A percentile compares a stretch with the other conserved stretches of the same genome.
These are phyloP conservation scores for Syrmaticus mikado DNA, from an alignment of 2,113 vertebrate genomes.

Conservation along the genomic window DNA sequence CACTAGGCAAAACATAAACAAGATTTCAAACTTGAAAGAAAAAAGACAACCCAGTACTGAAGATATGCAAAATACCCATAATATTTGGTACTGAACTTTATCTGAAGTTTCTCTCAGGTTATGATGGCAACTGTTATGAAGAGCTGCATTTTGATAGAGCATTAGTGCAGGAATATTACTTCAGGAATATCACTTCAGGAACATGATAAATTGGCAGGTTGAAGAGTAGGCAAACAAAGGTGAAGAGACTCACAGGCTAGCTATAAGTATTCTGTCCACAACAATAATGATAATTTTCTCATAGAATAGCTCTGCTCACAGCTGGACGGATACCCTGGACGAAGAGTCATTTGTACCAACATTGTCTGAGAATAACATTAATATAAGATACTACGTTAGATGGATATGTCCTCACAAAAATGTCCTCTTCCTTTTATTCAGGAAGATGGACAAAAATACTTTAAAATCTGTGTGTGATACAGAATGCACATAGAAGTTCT, in stretches of 20 bases:
- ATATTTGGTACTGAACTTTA: background rate
- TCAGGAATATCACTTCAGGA: background rate
- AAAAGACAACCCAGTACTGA: background rate
- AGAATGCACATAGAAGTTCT: background rate
- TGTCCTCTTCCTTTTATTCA: background rate
- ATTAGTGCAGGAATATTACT: conserved; percentile 14
- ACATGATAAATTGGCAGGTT: background rate
- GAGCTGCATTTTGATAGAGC: background rate
- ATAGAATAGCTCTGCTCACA: background rate
- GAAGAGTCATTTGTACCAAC: fast-evolving
- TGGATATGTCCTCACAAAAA: background rate
- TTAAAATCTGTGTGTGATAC: background rate
- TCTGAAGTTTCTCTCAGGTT: background rate
- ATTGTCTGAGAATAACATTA: background rate
- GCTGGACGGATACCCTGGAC: background rate
- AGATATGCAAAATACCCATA: background rate
- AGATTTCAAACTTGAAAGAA: background rate
- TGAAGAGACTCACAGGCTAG: background rate
- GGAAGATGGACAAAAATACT: background rate
- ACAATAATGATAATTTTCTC: background rate
- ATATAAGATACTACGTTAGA: background rate
- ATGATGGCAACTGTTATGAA: background rate
- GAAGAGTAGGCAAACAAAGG: background rate
- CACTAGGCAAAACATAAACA: background rate
- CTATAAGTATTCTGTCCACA: background rate